phyloP scores from a whole-genome alignment of 2,113 vertebrate species.

The Caretta caretta region DNA sequence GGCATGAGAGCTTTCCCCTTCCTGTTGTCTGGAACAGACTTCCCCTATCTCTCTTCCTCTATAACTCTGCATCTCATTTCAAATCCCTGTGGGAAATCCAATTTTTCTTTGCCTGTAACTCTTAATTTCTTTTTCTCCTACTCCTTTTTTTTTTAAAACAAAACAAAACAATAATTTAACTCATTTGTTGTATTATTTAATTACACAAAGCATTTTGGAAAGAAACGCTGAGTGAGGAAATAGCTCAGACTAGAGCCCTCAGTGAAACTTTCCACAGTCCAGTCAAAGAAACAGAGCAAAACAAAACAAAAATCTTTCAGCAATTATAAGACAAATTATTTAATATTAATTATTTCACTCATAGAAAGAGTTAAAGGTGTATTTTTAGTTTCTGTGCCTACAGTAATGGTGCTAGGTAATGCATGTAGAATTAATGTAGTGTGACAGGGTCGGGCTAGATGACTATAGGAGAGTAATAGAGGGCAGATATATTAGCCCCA shows the following conservation, averaged over 20 bases:
- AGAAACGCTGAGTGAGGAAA: background rate
- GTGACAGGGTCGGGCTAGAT: no score
- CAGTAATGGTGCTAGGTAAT: background rate
- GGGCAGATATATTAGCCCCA: no score
- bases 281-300: background rate
- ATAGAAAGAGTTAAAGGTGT: background rate
- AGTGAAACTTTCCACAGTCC: background rate
- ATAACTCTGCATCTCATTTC: background rate
- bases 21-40: background rate
- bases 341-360: no score
- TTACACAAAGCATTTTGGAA: background rate
- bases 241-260: background rate
- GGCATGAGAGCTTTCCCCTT: background rate
- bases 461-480: no score
- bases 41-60: background rate
- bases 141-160: background rate
- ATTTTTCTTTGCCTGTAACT: background rate
- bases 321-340: background rate
- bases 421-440: background rate
- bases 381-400: background rate
- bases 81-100: background rate
- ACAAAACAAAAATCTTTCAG: background rate
- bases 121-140: background rate
- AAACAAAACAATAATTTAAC: background rate
- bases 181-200: background rate